phyloP scores from a whole-genome alignment of 1,140 invertebrate genomes.

The Polypedilum vanderplanki region DNA sequence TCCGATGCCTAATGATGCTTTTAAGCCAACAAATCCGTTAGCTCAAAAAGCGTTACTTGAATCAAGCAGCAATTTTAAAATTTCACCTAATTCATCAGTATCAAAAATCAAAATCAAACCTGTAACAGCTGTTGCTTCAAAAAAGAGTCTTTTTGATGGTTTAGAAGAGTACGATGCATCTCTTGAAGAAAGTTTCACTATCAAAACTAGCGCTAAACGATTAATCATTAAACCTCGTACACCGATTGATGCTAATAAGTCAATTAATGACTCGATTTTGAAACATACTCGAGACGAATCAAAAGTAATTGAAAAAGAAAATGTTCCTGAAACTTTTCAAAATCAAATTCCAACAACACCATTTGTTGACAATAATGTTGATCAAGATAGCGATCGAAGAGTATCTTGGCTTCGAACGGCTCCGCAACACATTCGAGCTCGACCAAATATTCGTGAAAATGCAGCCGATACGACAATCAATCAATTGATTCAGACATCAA shows the following conservation, averaged over 20 bases:
- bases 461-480: neutral
- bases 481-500: slow-evolving; percentile 38
- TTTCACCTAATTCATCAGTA: slow-evolving; percentile 51
- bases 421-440: neutral
- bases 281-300: neutral
- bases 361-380: neutral
- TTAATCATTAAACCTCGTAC: slow-evolving; percentile 49
- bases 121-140: slow-evolving; percentile 47
- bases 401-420: slow-evolving; percentile 40
- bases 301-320: neutral
- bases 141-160: slow-evolving; percentile 63
- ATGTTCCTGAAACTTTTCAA: slow-evolving; percentile 36
- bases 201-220: slow-evolving; percentile 56
- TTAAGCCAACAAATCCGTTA: slow-evolving; percentile 65
- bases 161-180: slow-evolving; percentile 60
- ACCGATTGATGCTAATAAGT: neutral
- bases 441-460: slow-evolving; percentile 7
- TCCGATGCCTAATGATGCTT: slow-evolving; percentile 54
- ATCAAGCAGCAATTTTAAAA: slow-evolving; percentile 51
- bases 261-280: neutral
- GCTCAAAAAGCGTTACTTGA: slow-evolving; percentile 57
- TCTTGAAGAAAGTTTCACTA: slow-evolving; percentile 53
- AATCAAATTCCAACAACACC: slow-evolving; percentile 32
- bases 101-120: slow-evolving; percentile 56
- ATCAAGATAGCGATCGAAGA: slow-evolving; percentile 32